A percentile compares a stretch with the other conserved stretches of the same genome.
Conservation (phyloP, 2,113 vertebrate species). For the Rhagologus leucostigma region DNA sequence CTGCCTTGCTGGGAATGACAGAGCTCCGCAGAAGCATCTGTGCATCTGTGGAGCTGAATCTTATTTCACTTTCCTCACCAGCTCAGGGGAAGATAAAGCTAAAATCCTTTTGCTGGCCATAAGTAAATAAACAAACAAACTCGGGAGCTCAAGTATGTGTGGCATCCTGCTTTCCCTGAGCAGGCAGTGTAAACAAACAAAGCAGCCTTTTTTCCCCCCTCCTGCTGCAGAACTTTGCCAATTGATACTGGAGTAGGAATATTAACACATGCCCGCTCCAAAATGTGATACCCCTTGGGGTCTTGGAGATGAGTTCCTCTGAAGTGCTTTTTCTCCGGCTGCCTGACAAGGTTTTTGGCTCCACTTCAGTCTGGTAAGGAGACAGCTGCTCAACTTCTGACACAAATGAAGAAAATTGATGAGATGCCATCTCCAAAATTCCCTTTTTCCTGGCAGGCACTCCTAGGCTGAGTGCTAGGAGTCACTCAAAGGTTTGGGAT, state of each 20-base stretch:
- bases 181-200: not conserved
- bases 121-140: not conserved
- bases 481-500: constrained; percentile 15
- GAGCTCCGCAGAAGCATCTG: not conserved
- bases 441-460: constrained; percentile 63
- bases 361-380: constrained; percentile 74
- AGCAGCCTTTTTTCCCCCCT: not conserved
- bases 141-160: not conserved
- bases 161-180: not conserved
- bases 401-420: constrained; percentile 73
- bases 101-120: not conserved
- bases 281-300: constrained; percentile 63
- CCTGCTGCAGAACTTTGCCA: not conserved
- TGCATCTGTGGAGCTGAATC: not conserved
- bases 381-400: constrained; percentile 78
- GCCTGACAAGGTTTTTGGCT: constrained; percentile 77
- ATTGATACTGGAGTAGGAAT: not conserved
- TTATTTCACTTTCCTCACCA: not conserved
- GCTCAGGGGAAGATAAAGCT: too few species aligned
- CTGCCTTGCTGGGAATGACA: not conserved
- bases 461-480: not conserved
- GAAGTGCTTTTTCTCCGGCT: constrained; percentile 67
- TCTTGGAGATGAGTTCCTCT: constrained; percentile 70
- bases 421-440: constrained; percentile 69
- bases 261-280: constrained; percentile 39